Conservation (phyloP, 2,113 vertebrate genomes). For the Lepidothrix coronata region DNA sequence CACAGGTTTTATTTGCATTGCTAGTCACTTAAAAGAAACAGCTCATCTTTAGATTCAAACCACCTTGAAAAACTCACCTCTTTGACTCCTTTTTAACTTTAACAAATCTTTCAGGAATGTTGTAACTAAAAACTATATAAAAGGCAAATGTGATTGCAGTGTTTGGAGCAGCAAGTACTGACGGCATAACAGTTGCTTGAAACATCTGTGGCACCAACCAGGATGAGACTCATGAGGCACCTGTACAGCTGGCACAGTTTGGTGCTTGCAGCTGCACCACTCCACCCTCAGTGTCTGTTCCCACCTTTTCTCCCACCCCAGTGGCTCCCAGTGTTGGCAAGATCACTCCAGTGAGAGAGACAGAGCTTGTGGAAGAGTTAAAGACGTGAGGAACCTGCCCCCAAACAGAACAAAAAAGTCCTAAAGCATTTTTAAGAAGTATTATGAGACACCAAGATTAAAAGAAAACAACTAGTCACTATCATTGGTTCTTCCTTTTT, state of each 20-base stretch:
- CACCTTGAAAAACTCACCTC: background rate
- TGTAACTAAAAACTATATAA: background rate
- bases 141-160: background rate
- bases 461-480: background rate
- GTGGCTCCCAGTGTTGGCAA: fast-evolving
- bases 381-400: background rate
- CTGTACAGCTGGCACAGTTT: fast-evolving
- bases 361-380: background rate
- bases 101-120: background rate
- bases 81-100: background rate
- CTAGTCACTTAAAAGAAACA: background rate
- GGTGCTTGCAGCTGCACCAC: background rate
- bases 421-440: background rate
- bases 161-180: background rate
- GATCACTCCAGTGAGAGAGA: background rate
- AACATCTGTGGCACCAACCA: background rate
- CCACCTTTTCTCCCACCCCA: background rate
- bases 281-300: background rate
- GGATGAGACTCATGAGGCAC: background rate
- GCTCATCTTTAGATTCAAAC: background rate
- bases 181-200: fast-evolving
- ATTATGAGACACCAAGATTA: background rate
- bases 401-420: background rate
- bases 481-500: background rate
- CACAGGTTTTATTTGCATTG: background rate